Base-by-base conservation (phyloP, 2,113 vertebrate genomes). In the Gopherus evgoodei region DNA sequence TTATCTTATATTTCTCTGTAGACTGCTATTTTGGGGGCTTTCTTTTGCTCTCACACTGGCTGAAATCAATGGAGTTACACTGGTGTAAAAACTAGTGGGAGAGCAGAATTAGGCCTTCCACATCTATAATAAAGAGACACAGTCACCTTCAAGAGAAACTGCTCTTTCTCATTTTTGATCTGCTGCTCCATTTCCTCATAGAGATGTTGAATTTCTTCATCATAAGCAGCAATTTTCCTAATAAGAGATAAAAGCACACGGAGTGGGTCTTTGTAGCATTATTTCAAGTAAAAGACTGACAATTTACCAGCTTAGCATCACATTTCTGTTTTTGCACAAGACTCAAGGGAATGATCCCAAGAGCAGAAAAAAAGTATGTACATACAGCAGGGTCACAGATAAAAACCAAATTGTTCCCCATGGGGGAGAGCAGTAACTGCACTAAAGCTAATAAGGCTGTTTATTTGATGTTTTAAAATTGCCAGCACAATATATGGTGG, bases 131-230 rank as follows among this genome's bases (percentile, higher is more conserved):
- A 8, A 93, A 25, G 1, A 42, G 2, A 44, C 12, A 80, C 47
- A 95, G 97, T 98, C 95, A 99, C 99, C 98, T 99, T 98, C 91
- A 99, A 94, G 27, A 99, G 97, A 95, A 99, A 99, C 88, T 98
- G 97, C 38, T 99, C 99, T 90, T 99, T 99, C 96, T 99, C 99
- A 8, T 91, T 98, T 96, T 99, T 99, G 89, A 99, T 99, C 94
- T 99, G 99, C 85, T 99, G 99, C 83, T 99, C 99, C 99, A 99
- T 99, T 98, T 99, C 99, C 84, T 99, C 99, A 44, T 99, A 99
- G 2, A 99, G 98, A 50, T 98, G 98, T 72, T 99, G 98, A 90
- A 99, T 99, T 98, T 99, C 99, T 97, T 98, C 97, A 94, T 99
- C 99, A 72, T 99, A 99, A 31, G 98, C 98, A 42, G 98, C 98